Evolutionary conservation across 2,888 invertebrate species (phyloP).

Genomic region (Auanema freiburgensis): DNA sequence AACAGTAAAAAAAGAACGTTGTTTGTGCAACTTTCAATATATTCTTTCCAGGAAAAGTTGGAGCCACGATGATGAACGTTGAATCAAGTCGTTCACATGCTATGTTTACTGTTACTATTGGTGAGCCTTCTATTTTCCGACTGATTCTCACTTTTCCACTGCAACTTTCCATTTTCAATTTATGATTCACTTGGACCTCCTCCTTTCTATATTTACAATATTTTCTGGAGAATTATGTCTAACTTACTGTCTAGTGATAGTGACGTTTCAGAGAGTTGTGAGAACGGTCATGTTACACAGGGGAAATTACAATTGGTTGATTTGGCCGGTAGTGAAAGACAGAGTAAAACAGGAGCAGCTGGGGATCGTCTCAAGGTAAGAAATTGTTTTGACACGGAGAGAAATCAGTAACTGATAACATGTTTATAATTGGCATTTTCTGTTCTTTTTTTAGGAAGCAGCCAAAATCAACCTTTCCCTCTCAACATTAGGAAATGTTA

Average conservation of each 20-base stretch:
- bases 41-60: slow-evolving; percentile 70
- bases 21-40: not conserved
- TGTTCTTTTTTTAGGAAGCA: slow-evolving; percentile 72
- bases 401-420: not conserved
- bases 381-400: not conserved
- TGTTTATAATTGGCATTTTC: not conserved
- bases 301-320: slow-evolving; percentile 97
- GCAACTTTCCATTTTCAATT: no score
- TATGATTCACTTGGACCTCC: no score
- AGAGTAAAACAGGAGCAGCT: slow-evolving; percentile 84
- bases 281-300: slow-evolving; percentile 69
- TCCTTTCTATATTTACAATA: no score
- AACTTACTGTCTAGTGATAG: no score
- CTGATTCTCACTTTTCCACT: not conserved
- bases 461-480: slow-evolving; percentile 96
- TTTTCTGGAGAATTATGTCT: no score
- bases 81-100: slow-evolving; percentile 81
- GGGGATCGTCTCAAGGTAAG: slow-evolving; percentile 73
- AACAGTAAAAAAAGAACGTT: slow-evolving; percentile 74
- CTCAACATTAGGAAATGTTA: slow-evolving; percentile 95
- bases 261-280: slow-evolving; percentile 14
- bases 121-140: slow-evolving; percentile 66
- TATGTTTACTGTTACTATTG: slow-evolving; percentile 95
- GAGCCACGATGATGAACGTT: slow-evolving; percentile 94
- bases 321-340: slow-evolving; percentile 94